phyloP scores from a whole-genome alignment of 2,888 invertebrate species.

The Drosophila merina region DNA sequence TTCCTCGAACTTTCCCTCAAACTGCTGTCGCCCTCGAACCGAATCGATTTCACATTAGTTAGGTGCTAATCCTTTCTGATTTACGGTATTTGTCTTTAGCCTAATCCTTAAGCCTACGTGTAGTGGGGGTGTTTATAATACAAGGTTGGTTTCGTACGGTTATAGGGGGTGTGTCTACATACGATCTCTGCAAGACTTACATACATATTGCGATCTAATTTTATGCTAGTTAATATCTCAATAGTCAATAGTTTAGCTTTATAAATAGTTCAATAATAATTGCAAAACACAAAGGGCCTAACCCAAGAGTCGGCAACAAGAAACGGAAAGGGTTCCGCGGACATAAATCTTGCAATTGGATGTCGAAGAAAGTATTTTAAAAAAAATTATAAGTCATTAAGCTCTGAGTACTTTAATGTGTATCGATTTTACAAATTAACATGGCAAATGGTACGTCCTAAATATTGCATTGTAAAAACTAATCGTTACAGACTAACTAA shows the following conservation, averaged over 20 bases:
- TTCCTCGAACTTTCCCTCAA: slow-evolving; percentile 5
- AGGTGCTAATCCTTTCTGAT: slow-evolving; percentile 62
- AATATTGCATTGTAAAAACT: slow-evolving; percentile 70
- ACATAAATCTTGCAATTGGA: slow-evolving; percentile 8
- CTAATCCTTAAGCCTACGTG: slow-evolving; percentile 60
- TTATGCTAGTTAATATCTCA: slow-evolving; percentile 69
- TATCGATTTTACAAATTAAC: slow-evolving; percentile 73
- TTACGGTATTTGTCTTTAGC: slow-evolving; percentile 58
- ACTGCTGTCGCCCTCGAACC: slow-evolving; percentile 4
- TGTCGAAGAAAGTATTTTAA: slow-evolving; percentile 5
- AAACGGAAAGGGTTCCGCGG: slow-evolving; percentile 10
- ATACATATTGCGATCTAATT: slow-evolving; percentile 31
- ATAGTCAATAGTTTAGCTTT: slow-evolving; percentile 78
- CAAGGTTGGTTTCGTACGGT: slow-evolving; percentile 64
- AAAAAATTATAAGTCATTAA: slow-evolving; percentile 21
- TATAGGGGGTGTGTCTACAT: slow-evolving; percentile 36
- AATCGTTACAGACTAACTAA: slow-evolving; percentile 58
- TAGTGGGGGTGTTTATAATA: slow-evolving; percentile 64
- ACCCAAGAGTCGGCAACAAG: slow-evolving; percentile 20
- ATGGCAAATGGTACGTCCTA: slow-evolving; percentile 69
- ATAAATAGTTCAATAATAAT: slow-evolving; percentile 75
- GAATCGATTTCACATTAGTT: slow-evolving; percentile 61
- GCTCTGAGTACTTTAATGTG: slow-evolving; percentile 37
- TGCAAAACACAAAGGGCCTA: slow-evolving; percentile 55
- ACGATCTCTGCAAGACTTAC: slow-evolving; percentile 53